phyloP scores from a whole-genome alignment of 2,113 vertebrate species.

The Silurus asotus region DNA sequence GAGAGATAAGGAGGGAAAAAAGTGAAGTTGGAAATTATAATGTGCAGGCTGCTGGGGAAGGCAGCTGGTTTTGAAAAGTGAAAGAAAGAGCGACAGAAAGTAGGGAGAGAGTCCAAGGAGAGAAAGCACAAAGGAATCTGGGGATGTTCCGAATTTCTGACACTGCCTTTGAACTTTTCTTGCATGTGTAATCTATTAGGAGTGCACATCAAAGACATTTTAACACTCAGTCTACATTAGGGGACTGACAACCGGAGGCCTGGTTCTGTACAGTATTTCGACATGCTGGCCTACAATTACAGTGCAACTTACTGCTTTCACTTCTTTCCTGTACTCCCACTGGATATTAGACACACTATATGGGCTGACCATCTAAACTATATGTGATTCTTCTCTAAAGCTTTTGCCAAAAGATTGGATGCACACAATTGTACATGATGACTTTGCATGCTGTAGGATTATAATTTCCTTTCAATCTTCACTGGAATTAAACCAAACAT shows the following conservation, averaged over 20 bases:
- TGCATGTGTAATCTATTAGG: constrained; percentile 52
- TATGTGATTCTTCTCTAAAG: background rate
- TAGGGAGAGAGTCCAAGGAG: constrained; percentile 16
- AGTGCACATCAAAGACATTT: constrained; percentile 44
- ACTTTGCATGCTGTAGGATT: background rate
- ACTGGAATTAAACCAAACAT: background rate
- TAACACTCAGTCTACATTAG: constrained; percentile 33
- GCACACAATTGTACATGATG: too few relatives aligned
- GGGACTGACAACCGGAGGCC: constrained; percentile 10
- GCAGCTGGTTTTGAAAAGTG: constrained; percentile 50
- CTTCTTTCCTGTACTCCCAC: background rate
- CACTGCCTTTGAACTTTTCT: constrained; percentile 61
- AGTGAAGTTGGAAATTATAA: constrained; percentile 57
- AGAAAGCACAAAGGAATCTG: constrained; percentile 56
- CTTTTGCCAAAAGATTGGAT: background rate
- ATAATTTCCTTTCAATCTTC: background rate
- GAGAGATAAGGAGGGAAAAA: background rate
- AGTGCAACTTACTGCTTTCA: background rate
- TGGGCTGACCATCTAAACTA: background rate
- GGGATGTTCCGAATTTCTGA: constrained; percentile 50
- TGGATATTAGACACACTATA: background rate
- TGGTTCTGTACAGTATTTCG: background rate
- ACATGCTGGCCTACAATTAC: background rate
- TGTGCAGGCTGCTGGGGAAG: constrained; percentile 47
- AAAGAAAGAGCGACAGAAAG: constrained; percentile 15